These are phyloP conservation scores for Triplophysa dalaica DNA, from an alignment of 2,113 vertebrate species.

Conservation along the genomic window DNA sequence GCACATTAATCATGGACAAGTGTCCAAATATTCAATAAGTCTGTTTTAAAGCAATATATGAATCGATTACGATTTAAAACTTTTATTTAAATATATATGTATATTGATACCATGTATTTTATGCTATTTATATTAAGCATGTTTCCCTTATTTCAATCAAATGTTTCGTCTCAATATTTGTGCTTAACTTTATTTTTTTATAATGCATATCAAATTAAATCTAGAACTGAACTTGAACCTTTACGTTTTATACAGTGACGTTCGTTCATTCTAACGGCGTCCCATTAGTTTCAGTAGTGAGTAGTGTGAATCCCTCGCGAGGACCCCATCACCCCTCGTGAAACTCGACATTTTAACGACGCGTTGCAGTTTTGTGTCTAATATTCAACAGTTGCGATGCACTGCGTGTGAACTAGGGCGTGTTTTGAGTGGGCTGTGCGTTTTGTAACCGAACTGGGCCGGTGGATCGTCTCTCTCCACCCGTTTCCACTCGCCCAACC, in stretches of 20 bases:
- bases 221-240: too few species aligned
- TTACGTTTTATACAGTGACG: neutral
- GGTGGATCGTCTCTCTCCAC: constrained; percentile 63
- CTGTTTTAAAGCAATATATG: too few species aligned
- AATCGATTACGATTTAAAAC: too few species aligned
- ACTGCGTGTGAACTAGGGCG: constrained; percentile 2
- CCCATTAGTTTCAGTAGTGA: neutral
- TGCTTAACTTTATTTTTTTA: too few species aligned
- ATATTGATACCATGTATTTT: too few species aligned
- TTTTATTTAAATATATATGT: too few species aligned
- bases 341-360: neutral
- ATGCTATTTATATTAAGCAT: too few species aligned
- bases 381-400: constrained; percentile 47
- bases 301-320: too few species aligned
- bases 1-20: neutral
- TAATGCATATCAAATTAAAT: too few species aligned
- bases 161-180: too few species aligned
- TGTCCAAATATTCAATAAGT: neutral
- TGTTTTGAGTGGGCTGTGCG: constrained; percentile 17
- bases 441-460: neutral
- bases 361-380: neutral
- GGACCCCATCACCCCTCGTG: neutral
- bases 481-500: constrained; percentile 72
- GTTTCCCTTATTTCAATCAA: too few species aligned
- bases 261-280: neutral